A percentile compares a stretch with the other conserved stretches of the same genome.
Evolutionary conservation across 1,140 invertebrate species (phyloP).

Genomic region (Amyelois transitella): DNA sequence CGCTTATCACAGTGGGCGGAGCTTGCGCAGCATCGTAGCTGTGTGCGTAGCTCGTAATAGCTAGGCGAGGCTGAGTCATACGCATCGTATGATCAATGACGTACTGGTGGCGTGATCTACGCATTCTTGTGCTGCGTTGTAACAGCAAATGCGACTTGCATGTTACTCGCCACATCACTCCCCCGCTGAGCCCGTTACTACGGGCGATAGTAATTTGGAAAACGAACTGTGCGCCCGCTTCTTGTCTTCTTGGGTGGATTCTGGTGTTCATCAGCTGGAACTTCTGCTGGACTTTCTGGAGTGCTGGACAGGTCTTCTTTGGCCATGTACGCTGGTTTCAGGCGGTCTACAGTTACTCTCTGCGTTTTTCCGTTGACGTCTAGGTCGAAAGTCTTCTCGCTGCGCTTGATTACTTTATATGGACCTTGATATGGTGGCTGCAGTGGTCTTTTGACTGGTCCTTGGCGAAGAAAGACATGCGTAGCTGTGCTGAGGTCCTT

Average conservation of each 20-base stretch:
- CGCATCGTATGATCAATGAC: too few relatives aligned
- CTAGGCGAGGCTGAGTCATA: too few relatives aligned
- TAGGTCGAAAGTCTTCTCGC: slow-evolving; percentile 23
- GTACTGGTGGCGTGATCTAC: too few relatives aligned
- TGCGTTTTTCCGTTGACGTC: slow-evolving; percentile 8
- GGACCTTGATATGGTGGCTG: slow-evolving; percentile 65
- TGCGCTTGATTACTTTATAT: slow-evolving; percentile 39
- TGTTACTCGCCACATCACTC: too few relatives aligned
- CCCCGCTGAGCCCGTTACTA: background rate
- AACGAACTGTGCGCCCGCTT: background rate
- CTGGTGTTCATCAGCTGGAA: too few relatives aligned
- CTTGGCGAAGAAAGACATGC: slow-evolving; percentile 35
- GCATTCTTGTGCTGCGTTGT: too few relatives aligned
- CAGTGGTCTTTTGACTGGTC: slow-evolving; percentile 51
- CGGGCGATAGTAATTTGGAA: slow-evolving; percentile 8
- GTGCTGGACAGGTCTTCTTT: background rate
- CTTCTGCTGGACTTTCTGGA: too few relatives aligned
- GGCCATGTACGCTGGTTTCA: slow-evolving; percentile 13
- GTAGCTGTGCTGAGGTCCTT: slow-evolving; percentile 7
- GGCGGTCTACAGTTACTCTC: slow-evolving; percentile 14
- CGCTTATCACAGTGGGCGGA: too few relatives aligned
- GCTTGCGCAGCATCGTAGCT: too few relatives aligned
- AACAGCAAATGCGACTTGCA: too few relatives aligned
- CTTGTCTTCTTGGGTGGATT: background rate
- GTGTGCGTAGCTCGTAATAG: too few relatives aligned